Evolutionary conservation across 2,888 invertebrate genomes (phyloP), one percentile per base, ranked within the genome.

Genomic region (Hypolimnas misippus): DNA sequence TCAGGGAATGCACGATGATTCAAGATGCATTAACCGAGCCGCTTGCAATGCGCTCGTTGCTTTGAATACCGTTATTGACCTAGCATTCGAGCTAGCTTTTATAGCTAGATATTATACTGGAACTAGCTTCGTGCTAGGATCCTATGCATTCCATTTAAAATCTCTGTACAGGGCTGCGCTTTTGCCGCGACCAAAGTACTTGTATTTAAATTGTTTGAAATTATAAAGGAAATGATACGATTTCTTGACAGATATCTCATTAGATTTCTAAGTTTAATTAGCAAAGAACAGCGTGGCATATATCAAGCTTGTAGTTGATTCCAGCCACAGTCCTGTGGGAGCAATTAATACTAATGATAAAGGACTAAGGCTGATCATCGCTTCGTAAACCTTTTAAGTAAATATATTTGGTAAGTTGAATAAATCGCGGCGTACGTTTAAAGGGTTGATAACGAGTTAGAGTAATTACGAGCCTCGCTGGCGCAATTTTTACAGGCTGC

Each of bases 41-140:
- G 77, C 75, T 85, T 83, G 80, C 81, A 77, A 84, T 87, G 89
- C 88, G 79, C 76, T 79, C 75, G 74, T 69, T 77, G 82, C 77
- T 73, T 77, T 71, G 67, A 68, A 68, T 86, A 83, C 90, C 87
- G 90, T 91, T 90, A 89, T 63, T 79, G 85, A 84, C 86, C 85
- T 81, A 78, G 76, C 82, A 76, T 72, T 75, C 72, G 72, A 67
- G 68, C 69, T 70, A 67, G 68, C 57, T 58, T 53, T 64, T 71
- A 67, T 68, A 55, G 66, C 70, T 70, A 65, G 71, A 70, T 68
- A 57, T 55, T 59, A 44, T 38, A 49, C 58, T 67, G 56, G 62
- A 54, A 62, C 65, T 57, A 57, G 62, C 66, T 62, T 38, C 40
- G 40, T 57, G 29, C 25, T 29, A 29, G 33, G 33, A 35, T 54